Evolutionary conservation across 2,113 vertebrate species (phyloP).

Genomic region (Mesoclemmys tuberculata): DNA sequence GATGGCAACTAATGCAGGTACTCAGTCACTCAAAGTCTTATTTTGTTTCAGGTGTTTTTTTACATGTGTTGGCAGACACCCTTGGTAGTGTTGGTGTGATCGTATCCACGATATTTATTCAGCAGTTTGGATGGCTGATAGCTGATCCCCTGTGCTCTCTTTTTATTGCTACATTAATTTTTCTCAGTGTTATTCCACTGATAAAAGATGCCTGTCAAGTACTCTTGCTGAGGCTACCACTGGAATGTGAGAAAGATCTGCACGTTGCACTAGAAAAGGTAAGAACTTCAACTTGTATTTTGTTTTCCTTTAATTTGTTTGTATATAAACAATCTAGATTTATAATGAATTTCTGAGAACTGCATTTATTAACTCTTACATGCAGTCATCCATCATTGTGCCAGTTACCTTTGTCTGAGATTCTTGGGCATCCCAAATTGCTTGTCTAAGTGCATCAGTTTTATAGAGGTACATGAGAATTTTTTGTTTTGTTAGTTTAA

Average conservation of each 20-base stretch:
- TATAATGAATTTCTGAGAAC: not conserved
- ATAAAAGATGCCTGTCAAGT: conserved; percentile 96
- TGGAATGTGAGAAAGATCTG: conserved; percentile 92
- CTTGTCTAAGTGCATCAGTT: fast-evolving
- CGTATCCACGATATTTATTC: conserved; percentile 95
- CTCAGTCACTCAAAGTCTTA: not conserved
- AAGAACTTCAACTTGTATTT: conserved; percentile 30
- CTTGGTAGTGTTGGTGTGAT: conserved; percentile 98
- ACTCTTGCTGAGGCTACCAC: conserved; percentile 89
- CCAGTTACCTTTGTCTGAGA: not conserved
- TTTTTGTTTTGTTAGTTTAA: not conserved
- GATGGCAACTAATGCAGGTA: not conserved
- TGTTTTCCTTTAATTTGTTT: not conserved
- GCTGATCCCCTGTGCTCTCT: conserved; percentile 98
- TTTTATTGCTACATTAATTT: conserved; percentile 95
- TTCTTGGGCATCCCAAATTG: not conserved
- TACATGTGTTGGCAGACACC: conserved; percentile 96
- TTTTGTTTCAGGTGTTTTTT: conserved; percentile 89
- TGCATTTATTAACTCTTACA: not conserved
- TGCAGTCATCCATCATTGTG: not conserved
- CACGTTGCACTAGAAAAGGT: conserved; percentile 95
- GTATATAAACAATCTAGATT: not conserved
- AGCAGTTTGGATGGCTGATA: conserved; percentile 97
- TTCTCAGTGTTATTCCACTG: conserved; percentile 95
- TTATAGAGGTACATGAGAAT: not conserved